Conservation (phyloP, 2,113 vertebrate species). For the Illadopsis cleaveri region DNA sequence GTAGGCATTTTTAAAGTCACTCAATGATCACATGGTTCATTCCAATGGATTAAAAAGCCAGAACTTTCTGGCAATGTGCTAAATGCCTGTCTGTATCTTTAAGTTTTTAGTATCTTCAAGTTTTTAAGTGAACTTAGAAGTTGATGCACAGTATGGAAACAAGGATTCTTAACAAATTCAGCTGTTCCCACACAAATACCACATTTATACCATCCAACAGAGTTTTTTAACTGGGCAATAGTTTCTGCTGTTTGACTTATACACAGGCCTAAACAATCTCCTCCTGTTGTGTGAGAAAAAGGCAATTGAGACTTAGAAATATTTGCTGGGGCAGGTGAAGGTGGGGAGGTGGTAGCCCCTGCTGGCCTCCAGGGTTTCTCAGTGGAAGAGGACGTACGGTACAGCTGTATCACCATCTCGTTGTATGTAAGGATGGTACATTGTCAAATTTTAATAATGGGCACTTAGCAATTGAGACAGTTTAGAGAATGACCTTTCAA, state of each 20-base stretch:
- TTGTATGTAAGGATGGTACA: not conserved
- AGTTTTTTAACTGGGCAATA: not conserved
- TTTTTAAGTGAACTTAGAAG: not conserved
- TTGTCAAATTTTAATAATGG: slow-evolving; percentile 12
- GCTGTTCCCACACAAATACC: not conserved
- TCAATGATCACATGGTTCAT: not conserved
- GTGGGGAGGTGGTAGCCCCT: not conserved
- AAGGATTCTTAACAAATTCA: not conserved
- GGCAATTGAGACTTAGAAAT: not conserved
- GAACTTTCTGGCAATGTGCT: not conserved
- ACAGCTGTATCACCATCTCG: not conserved
- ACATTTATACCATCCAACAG: not conserved
- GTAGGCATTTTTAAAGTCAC: not conserved
- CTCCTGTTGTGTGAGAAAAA: not conserved
- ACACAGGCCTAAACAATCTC: not conserved
- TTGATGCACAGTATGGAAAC: not conserved
- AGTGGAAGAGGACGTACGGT: not conserved
- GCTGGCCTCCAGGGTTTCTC: not conserved
- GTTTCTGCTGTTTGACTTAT: not conserved
- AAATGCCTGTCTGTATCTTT: not conserved
- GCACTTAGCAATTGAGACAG: slow-evolving; percentile 22
- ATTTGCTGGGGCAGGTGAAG: not conserved
- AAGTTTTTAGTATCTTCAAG: not conserved
- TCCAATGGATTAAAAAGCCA: not conserved
- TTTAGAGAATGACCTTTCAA: slow-evolving; percentile 44